Evolutionary conservation across 2,113 vertebrate genomes (phyloP).

Genomic region (Tricholaema leucomelas): DNA sequence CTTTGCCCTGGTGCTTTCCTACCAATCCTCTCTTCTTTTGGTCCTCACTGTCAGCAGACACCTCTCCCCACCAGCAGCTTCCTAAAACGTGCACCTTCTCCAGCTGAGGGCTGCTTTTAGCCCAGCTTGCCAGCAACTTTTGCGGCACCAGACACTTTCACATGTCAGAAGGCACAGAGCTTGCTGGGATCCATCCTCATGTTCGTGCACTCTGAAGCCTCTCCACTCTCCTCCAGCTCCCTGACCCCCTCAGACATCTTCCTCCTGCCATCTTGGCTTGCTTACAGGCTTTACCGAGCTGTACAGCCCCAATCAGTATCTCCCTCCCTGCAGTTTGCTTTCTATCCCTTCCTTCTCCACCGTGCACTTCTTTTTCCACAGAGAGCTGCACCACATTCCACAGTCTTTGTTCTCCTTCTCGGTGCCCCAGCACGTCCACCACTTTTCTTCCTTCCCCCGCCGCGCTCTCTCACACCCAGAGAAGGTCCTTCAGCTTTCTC

Average conservation of each 20-base stretch:
- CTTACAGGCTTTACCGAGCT: too few relatives aligned
- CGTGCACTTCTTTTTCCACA: neutral
- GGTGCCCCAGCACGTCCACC: neutral
- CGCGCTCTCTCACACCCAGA: rapidly evolving
- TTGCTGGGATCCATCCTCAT: neutral
- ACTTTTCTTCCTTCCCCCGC: neutral
- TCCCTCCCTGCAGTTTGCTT: neutral
- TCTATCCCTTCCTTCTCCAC: neutral
- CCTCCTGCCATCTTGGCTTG: neutral
- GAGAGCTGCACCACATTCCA: neutral
- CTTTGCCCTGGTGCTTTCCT: neutral
- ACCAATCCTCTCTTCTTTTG: neutral
- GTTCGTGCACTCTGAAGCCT: neutral
- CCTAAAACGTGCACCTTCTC: neutral
- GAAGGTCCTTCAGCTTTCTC: rapidly evolving
- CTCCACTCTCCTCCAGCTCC: neutral
- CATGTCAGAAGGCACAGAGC: neutral
- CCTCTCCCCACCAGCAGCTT: neutral
- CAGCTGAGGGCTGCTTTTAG: rapidly evolving
- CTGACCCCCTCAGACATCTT: neutral
- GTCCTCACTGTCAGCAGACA: neutral
- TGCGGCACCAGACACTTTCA: neutral
- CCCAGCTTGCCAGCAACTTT: neutral
- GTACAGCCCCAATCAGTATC: neutral
- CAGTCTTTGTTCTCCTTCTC: too few relatives aligned